Evolutionary conservation across 2,797 vertebrate genomes (phyloP).

Genomic region (Hybognathus amarus): DNA sequence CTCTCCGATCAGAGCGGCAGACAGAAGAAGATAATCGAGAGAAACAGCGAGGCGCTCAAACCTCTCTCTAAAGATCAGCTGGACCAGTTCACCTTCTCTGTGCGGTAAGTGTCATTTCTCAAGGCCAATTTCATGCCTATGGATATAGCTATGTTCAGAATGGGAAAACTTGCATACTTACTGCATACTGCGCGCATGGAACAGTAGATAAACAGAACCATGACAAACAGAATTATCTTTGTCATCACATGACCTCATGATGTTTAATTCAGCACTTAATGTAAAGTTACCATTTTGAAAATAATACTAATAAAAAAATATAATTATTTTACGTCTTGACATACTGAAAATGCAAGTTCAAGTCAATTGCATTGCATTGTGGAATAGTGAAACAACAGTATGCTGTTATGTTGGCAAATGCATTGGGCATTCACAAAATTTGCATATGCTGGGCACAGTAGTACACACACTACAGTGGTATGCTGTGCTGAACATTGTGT

Average conservation of each 20-base stretch:
- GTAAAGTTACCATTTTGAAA: background rate
- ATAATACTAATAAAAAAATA: background rate
- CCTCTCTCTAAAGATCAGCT: slow-evolving; percentile 74
- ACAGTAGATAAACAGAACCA: no score
- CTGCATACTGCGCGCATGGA: background rate
- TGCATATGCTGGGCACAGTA: background rate
- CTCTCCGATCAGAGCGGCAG: slow-evolving; percentile 70
- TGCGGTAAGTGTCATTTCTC: slow-evolving; percentile 76
- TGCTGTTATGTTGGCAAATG: background rate
- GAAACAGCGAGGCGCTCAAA: slow-evolving; percentile 62
- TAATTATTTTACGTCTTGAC: background rate
- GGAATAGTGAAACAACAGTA: background rate
- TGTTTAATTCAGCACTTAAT: background rate
- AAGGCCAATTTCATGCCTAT: slow-evolving; percentile 35
- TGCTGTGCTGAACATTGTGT: background rate
- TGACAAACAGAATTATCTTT: background rate
- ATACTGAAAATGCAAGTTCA: background rate
- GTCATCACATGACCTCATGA: background rate
- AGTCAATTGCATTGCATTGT: background rate
- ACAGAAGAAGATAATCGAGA: slow-evolving; percentile 79
- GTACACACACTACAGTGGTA: background rate
- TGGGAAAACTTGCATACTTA: background rate
- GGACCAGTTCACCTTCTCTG: slow-evolving; percentile 80
- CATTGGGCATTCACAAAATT: background rate
- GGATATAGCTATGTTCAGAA: slow-evolving; percentile 10